phyloP scores from a whole-genome alignment of 2,113 vertebrate genomes.

The Symphodus melops region DNA sequence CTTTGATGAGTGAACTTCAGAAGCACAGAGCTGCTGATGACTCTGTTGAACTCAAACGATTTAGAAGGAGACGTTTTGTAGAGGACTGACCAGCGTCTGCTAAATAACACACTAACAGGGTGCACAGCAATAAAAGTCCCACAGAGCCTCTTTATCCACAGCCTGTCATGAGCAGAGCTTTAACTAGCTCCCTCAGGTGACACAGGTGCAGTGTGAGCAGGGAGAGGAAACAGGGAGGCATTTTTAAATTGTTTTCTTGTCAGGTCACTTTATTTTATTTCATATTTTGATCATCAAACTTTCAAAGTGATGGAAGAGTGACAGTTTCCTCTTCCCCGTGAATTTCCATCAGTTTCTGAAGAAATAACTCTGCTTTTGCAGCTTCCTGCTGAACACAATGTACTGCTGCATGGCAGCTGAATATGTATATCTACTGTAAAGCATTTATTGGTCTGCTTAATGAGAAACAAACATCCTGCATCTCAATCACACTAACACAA shows the following conservation, averaged over 20 bases:
- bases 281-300: background rate
- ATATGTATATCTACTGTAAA: slow-evolving; percentile 5
- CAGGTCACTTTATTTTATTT: background rate
- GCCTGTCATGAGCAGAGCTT: slow-evolving; percentile 35
- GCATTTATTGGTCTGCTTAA: slow-evolving; percentile 25
- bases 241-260: background rate
- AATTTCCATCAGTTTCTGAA: background rate
- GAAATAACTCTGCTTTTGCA: background rate
- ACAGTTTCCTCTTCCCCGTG: background rate
- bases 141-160: slow-evolving; percentile 23
- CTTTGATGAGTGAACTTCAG: slow-evolving; percentile 11
- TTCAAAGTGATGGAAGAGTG: slow-evolving; percentile 15
- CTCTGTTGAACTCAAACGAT: slow-evolving; percentile 24
- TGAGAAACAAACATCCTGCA: slow-evolving; percentile 11
- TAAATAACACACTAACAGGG: slow-evolving; percentile 36
- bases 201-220: background rate
- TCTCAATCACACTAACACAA: no score
- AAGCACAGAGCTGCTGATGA: background rate
- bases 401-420: slow-evolving; percentile 2
- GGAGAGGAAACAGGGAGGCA: slow-evolving; percentile 1
- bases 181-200: slow-evolving; percentile 39
- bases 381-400: background rate
- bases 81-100: slow-evolving; percentile 13
- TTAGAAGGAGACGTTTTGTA: no score
- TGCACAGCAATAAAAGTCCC: slow-evolving; percentile 26